These are phyloP conservation scores for Calonectris borealis DNA, from an alignment of 2,113 vertebrate genomes.

Conservation along the genomic window DNA sequence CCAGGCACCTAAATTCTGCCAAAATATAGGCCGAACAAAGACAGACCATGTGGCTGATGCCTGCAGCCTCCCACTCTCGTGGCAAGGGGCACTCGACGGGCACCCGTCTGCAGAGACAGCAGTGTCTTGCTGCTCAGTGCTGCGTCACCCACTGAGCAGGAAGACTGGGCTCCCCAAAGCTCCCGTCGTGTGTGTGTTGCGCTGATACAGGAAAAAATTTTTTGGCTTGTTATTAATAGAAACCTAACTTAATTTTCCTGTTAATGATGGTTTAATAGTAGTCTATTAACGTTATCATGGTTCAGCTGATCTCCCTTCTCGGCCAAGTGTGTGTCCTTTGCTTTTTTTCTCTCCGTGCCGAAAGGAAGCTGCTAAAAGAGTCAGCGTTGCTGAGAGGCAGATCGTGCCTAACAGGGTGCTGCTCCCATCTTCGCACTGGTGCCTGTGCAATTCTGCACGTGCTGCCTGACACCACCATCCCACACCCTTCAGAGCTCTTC, in stretches of 20 bases:
- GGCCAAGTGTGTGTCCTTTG: fast-evolving
- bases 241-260: neutral
- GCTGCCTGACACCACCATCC: neutral
- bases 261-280: neutral
- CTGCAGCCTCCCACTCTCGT: neutral
- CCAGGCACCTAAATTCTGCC: neutral
- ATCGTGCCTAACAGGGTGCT: fast-evolving
- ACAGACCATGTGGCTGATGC: fast-evolving
- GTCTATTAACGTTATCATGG: fast-evolving
- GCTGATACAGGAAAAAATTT: fast-evolving
- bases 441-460: neutral
- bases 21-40: neutral
- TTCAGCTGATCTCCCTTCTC: neutral
- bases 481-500: neutral
- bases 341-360: neutral
- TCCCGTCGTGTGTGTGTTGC: neutral
- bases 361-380: neutral
- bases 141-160: neutral
- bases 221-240: neutral
- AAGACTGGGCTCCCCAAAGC: neutral
- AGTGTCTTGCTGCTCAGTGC: fast-evolving
- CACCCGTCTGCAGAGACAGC: neutral
- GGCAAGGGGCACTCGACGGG: neutral
- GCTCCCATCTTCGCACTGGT: neutral
- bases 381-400: neutral